These are phyloP conservation scores for Drosophila subpulchrella DNA, from an alignment of 1,140 invertebrate genomes.

Conservation along the genomic window DNA sequence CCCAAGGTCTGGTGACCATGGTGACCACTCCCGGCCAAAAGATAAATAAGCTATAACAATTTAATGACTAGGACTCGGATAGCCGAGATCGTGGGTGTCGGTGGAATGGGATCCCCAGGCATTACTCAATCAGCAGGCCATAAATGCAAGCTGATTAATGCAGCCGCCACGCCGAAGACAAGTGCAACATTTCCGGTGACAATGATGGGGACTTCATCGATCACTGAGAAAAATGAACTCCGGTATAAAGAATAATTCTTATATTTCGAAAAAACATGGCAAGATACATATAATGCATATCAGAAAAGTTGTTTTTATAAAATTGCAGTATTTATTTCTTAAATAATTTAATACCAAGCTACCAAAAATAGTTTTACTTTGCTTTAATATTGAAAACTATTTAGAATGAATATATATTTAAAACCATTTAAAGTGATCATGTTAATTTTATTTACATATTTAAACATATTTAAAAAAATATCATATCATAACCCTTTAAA, in stretches of 20 bases:
- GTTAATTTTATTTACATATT: too few relatives aligned
- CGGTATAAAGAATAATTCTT: too few relatives aligned
- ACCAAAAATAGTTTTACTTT: too few relatives aligned
- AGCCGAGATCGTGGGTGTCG: slow-evolving; percentile 7
- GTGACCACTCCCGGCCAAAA: slow-evolving; percentile 12
- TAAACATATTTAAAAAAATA: too few relatives aligned
- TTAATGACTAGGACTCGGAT: slow-evolving; percentile 57
- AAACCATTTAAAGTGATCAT: neutral
- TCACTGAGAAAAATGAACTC: neutral
- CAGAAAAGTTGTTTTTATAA: too few relatives aligned
- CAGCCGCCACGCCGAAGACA: slow-evolving; percentile 50
- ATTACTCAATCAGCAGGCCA: slow-evolving; percentile 74
- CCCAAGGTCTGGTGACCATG: neutral
- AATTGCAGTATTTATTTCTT: too few relatives aligned
- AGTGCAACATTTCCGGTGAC: slow-evolving; percentile 70
- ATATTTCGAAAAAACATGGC: too few relatives aligned
- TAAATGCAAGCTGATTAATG: slow-evolving; percentile 70
- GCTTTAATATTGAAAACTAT: too few relatives aligned
- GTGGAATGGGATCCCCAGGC: slow-evolving; percentile 12
- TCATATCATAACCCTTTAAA: too few relatives aligned
- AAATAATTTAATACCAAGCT: too few relatives aligned
- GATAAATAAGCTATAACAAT: slow-evolving; percentile 78
- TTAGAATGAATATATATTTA: neutral
- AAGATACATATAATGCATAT: too few relatives aligned
- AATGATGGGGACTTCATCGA: slow-evolving; percentile 16